Percentiles rank a stretch among this genome's conserved stretches.
Conservation (phyloP, 2,888 invertebrate genomes). For the Odontocolon sp. region DNA sequence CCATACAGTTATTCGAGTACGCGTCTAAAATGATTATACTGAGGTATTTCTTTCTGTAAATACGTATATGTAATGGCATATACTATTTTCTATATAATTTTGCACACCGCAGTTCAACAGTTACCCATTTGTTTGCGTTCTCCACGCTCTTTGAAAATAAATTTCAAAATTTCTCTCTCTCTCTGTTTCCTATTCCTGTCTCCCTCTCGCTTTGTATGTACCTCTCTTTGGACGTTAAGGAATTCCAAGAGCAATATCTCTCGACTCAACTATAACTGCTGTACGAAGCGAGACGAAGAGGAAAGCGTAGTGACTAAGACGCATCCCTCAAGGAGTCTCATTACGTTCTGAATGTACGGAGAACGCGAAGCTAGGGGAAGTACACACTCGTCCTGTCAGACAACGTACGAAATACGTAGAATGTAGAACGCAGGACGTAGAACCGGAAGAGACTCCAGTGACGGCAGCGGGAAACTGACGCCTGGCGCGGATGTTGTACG, state of each 20-base stretch:
- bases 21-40: too few species aligned
- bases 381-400: conserved; percentile 52
- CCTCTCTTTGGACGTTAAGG: conserved; percentile 28
- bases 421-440: conserved; percentile 6
- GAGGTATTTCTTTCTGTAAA: too few species aligned
- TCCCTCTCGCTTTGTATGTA: background rate
- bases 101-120: too few species aligned
- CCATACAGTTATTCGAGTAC: too few species aligned
- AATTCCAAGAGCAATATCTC: conserved; percentile 37
- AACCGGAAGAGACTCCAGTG: conserved; percentile 4
- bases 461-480: background rate
- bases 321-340: conserved; percentile 63
- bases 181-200: too few species aligned
- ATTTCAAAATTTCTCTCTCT: conserved; percentile 17
- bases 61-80: too few species aligned
- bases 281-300: background rate
- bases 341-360: conserved; percentile 54
- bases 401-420: conserved; percentile 20
- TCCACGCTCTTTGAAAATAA: background rate
- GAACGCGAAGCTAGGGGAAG: conserved; percentile 41
- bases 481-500: background rate
- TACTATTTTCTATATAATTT: too few species aligned
- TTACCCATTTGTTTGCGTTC: conserved; percentile 10
- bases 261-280: conserved; percentile 19
- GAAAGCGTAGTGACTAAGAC: conserved; percentile 59